phyloP scores from a whole-genome alignment of 35 echinoderm and acorn worm genomes.

The Anneissia japonica region DNA sequence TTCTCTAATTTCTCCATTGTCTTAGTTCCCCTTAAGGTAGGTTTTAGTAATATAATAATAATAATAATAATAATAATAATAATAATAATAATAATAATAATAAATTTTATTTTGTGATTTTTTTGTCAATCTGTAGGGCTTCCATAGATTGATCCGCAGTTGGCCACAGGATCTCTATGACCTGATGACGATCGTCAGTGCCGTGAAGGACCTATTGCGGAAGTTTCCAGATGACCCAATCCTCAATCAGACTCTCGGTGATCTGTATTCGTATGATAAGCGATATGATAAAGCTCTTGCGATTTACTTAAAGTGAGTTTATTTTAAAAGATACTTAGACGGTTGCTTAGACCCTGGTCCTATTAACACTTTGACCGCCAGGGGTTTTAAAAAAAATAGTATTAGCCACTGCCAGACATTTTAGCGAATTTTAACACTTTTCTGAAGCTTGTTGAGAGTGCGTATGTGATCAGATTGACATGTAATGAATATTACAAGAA shows the following conservation, averaged over 20 bases:
- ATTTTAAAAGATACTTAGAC: no score
- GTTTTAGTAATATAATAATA: background rate
- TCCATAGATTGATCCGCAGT: constrained; percentile 76
- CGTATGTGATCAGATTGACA: no score
- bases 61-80: background rate
- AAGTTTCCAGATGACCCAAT: constrained; percentile 36
- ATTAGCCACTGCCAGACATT: no score
- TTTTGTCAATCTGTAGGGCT: constrained; percentile 48
- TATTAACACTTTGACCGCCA: no score
- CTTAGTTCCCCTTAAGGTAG: no score
- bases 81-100: background rate
- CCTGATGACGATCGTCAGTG: constrained; percentile 80
- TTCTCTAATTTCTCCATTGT: background rate
- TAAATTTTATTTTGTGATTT: background rate
- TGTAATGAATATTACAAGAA: no score
- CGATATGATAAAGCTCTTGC: constrained; percentile 88
- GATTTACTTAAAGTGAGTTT: constrained; percentile 95
- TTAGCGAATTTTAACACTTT: no score
- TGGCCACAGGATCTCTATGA: constrained; percentile 92
- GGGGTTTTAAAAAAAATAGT: no score
- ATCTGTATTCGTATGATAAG: constrained; percentile 85
- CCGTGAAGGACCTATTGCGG: constrained; percentile 58
- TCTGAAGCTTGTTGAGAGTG: no score
- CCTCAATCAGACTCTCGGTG: constrained; percentile 73
- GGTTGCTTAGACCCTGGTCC: no score